These are phyloP conservation scores for Hirudo medicinalis DNA, from an alignment of 1,140 invertebrate species.

Conservation along the genomic window DNA sequence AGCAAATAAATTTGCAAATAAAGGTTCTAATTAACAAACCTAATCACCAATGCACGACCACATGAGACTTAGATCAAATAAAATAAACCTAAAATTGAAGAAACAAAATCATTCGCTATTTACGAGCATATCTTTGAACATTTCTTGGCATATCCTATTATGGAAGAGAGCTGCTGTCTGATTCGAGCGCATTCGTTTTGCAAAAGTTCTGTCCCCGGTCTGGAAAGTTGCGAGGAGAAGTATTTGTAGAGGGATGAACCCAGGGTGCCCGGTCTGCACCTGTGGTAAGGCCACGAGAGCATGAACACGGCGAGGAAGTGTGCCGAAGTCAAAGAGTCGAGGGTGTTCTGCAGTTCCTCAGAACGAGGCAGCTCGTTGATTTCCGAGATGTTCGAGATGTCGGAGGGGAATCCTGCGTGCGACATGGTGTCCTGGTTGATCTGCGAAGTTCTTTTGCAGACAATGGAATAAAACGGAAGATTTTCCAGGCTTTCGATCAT, in stretches of 20 bases:
- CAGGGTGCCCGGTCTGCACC: background rate
- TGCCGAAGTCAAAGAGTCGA: constrained; percentile 5
- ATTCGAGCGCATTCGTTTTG: constrained; percentile 11
- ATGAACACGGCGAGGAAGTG: constrained; percentile 14
- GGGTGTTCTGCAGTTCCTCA: background rate
- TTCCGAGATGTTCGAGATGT: background rate
- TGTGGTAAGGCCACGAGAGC: constrained; percentile 16
- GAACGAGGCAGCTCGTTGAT: background rate
- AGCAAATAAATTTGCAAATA: too few relatives aligned
- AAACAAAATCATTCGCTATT: too few relatives aligned
- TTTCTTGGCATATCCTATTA: constrained; percentile 9
- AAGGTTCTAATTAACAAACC: too few relatives aligned
- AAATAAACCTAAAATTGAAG: too few relatives aligned
- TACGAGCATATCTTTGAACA: background rate
- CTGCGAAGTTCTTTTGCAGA: background rate
- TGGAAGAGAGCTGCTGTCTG: constrained; percentile 17
- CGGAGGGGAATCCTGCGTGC: background rate
- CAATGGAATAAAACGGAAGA: background rate
- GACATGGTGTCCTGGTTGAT: background rate
- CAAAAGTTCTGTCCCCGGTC: background rate
- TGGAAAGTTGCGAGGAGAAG: constrained; percentile 6
- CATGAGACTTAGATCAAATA: too few relatives aligned
- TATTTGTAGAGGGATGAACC: constrained; percentile 5
- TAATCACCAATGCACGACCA: too few relatives aligned
- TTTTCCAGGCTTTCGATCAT: constrained; percentile 1